Evolutionary conservation across 2,113 vertebrate genomes (phyloP), one percentile per base, ranked within the genome.

Genomic region (Lophius piscatorius): DNA sequence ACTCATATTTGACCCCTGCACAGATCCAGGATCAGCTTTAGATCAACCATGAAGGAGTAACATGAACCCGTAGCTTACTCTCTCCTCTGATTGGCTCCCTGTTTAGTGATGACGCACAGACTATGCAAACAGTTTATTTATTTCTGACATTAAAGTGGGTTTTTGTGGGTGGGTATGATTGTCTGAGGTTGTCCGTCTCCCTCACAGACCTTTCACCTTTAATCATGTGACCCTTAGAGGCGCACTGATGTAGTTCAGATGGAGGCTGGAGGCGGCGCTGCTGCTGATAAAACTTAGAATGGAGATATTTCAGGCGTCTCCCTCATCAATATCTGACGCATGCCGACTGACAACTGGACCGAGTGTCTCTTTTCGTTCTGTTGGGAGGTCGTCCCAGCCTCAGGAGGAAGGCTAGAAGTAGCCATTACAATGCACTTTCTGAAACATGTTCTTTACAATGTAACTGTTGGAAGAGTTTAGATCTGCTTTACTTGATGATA

Each of bases 41-140:
- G 51, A 64, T n/a, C 34, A 13, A 41, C 38, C 12, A 2, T 4
- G 31, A 55, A 40, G 40, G 34, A 17, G 34, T 20, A 22, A 5
- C 45, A 16, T 40, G 23, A 12, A 5, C 38, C 47, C 17, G 8
- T 40, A 12, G 20, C 51, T 28, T 4, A 34, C 18, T 56, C 61
- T 49, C 50, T 9, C 18, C 2, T 0, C 0, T 24, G 54, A 42
- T 51, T 3, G 35, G 63, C 38, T 40, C 67, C 70, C 58, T 55
- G 9, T 57, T 11, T 60, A 76, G 52, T 65, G 80, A 81, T 84
- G 76, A 82, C 81, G 75, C 76, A 62, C 63, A 82, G 63, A 76
- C 88, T 86, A 88, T 86, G 89, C 87, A 89, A 89, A 83, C 63
- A 70, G 40, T 63, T 54, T 77, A 84, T 84, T 76, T 81, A 81